Conservation (phyloP, 2,888 invertebrate genomes). For the Drosophila tanythrix region DNA sequence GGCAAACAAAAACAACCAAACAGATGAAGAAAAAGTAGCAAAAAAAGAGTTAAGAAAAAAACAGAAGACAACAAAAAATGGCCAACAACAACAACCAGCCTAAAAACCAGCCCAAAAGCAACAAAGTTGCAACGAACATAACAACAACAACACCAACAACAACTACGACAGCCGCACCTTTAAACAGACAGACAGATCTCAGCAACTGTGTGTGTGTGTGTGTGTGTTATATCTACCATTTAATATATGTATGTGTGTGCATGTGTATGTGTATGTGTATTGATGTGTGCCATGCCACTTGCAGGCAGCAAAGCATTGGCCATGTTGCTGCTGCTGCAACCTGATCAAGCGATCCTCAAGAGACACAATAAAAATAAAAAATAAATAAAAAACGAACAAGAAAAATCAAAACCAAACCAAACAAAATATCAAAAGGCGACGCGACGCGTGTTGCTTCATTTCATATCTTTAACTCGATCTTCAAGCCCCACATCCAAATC, state of each 20-base stretch:
- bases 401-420: constrained; percentile 2
- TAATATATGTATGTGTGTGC: constrained; percentile 21
- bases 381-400: constrained; percentile 12
- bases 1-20: constrained; percentile 47
- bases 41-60: constrained; percentile 35
- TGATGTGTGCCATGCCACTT: constrained; percentile 55
- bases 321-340: constrained; percentile 14
- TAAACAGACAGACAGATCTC: constrained; percentile 39
- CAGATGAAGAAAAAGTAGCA: constrained; percentile 59
- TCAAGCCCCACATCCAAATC: constrained; percentile 25
- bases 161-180: constrained; percentile 70
- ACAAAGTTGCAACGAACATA: constrained; percentile 6
- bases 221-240: constrained; percentile 39
- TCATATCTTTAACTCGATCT: constrained; percentile 75
- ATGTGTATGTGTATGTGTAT: constrained; percentile 4
- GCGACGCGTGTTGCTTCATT: constrained; percentile 72
- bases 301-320: constrained; percentile 37
- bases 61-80: constrained; percentile 41
- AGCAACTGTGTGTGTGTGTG: not conserved
- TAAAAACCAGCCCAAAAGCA: constrained; percentile 26
- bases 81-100: constrained; percentile 37
- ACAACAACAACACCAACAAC: constrained; percentile 26
- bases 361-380: constrained; percentile 3
- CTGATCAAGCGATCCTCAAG: constrained; percentile 48
- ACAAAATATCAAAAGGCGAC: constrained; percentile 47